Percentiles rank a stretch among this genome's conserved stretches.
Conservation (phyloP, 2,888 invertebrate species). For the Eremobia ochroleuca region DNA sequence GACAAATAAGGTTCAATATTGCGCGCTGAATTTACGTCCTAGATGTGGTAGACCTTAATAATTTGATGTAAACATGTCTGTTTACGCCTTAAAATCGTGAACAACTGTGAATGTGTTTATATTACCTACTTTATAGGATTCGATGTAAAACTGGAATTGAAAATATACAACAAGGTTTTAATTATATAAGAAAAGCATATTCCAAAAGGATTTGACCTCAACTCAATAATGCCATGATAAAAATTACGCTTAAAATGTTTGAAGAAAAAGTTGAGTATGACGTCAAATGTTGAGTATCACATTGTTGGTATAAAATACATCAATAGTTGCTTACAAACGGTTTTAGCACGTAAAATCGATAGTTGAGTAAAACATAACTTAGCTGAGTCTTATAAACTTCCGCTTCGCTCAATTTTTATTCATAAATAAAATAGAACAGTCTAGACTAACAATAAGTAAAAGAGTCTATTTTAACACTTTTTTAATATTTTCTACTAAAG, state of each 20-base stretch:
- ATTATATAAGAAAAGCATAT: constrained; percentile 2
- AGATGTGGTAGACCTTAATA: constrained; percentile 34
- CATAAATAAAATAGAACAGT: constrained; percentile 27
- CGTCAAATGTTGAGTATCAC: constrained; percentile 25
- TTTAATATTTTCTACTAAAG: constrained; percentile 41
- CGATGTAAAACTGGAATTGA: background rate
- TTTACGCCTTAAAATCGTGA: constrained; percentile 27
- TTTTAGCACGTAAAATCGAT: constrained; percentile 23
- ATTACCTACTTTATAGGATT: constrained; percentile 7
- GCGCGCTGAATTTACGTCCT: constrained; percentile 20
- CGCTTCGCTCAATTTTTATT: constrained; percentile 52
- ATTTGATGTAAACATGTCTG: constrained; percentile 43
- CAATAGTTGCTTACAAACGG: constrained; percentile 18
- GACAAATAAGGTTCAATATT: constrained; percentile 64
- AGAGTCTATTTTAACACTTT: constrained; percentile 56
- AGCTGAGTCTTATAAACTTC: constrained; percentile 13
- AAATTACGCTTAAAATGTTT: constrained; percentile 44
- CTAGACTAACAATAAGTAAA: constrained; percentile 19
- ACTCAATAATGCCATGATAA: constrained; percentile 48
- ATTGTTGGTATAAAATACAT: constrained; percentile 33
- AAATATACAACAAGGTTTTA: background rate
- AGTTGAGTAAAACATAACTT: constrained; percentile 26
- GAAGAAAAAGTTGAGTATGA: constrained; percentile 17
- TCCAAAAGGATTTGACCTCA: background rate
- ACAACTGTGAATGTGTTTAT: constrained; percentile 28